phyloP scores from a whole-genome alignment of 2,888 invertebrate genomes.

The Spatulosminthurus flaviceps region DNA sequence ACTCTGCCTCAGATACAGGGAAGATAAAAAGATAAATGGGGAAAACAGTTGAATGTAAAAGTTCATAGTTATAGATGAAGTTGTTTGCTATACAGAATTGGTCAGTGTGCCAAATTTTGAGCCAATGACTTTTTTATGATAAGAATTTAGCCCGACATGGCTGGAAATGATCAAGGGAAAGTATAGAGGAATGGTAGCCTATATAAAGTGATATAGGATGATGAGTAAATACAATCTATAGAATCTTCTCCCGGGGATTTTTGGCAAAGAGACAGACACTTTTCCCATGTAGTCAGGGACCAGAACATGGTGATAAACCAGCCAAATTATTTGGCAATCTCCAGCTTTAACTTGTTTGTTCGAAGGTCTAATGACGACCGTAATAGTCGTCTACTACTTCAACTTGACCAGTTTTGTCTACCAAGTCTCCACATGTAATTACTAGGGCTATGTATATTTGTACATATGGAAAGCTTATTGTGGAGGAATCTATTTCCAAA shows the following conservation, averaged over 20 bases:
- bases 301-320: not conserved
- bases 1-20: too few species aligned
- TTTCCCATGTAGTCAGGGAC: not conserved
- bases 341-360: slow-evolving; percentile 7
- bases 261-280: slow-evolving; percentile 4
- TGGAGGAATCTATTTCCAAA: too few species aligned
- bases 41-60: slow-evolving; percentile 11
- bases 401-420: not conserved
- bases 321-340: slow-evolving; percentile 40
- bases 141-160: not conserved
- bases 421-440: too few species aligned
- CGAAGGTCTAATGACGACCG: not conserved
- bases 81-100: not conserved
- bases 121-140: slow-evolving; percentile 5
- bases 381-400: not conserved
- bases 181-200: too few species aligned
- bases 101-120: not conserved
- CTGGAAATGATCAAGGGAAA: too few species aligned
- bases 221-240: too few species aligned
- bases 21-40: not conserved
- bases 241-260: slow-evolving; percentile 20
- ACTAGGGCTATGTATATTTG: too few species aligned
- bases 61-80: slow-evolving; percentile 8
- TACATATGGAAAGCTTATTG: too few species aligned
- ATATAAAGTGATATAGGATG: not conserved